Evolutionary conservation across 2,888 invertebrate species (phyloP), one percentile per base, ranked within the genome.

Genomic region (Aspidiotus destructor): DNA sequence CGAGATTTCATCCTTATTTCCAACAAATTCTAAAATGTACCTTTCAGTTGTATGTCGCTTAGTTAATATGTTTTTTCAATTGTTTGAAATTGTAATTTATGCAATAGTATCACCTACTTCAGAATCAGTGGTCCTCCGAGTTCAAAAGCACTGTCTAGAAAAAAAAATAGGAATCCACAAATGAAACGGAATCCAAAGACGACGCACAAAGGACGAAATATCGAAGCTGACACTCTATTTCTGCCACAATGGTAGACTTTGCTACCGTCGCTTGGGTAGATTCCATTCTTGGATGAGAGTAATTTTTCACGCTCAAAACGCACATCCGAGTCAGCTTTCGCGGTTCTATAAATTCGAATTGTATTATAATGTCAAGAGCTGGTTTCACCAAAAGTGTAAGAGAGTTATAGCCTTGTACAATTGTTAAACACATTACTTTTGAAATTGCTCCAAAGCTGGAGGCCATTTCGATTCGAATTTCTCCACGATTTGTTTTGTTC

Each of bases 61-160:
- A 28, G 5, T 28, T 28, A 28, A 28, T 28, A 28, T 28, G 5
- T 28, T 28, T 28, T 5, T 28, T 28, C 5, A 28, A 28, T 28
- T 28, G 28, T 28, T 28, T 5, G 28, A 28, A 28, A 28, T 28
- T 28, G 28, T 28, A 28, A 28, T 28, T 28, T 28, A 28, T 28
- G 5, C 5, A 28, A 3, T 28, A 28, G 1, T 28, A 28, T 28
- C 2, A 28, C 28, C 84, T 80, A 92, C 93, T 84, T 86, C 71
- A 95, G 82, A 74, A 98, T 81, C 78, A 92, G 87, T 0, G 98
- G 98, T 73, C 91, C 92, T 55, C 89, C 83, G 78, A 98, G 98
- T 72, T 89, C 89, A 68, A 97, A 78, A 15, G 87, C 72, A 78
- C 95, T 95, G 75, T 91, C 88, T 52, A 86, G 74, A 0, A 95